Base-by-base conservation (phyloP, 2,113 vertebrate species). In the Talpa occidentalis region DNA sequence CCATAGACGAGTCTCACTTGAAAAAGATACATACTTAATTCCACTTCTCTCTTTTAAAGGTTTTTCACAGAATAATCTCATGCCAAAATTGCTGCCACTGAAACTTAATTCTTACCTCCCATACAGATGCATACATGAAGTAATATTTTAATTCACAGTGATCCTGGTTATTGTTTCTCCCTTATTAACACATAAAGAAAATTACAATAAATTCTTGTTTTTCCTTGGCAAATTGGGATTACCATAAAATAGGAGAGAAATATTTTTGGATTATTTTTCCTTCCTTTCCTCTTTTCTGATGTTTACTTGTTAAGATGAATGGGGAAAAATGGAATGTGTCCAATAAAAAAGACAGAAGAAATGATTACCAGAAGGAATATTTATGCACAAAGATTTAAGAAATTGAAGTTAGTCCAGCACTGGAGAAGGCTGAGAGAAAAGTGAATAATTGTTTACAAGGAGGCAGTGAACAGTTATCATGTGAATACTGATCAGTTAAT, bases 341-440 rank as follows among this genome's bases (percentile, higher is more conserved):
- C 26, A 80, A 16, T 47, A 37, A 59, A 96, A 96, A 84, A 79
- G n/a, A 82, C 49, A 83, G 76, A 74, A 69, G 77, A 32, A 86
- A 77, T 92, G 28, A 35, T 62, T 62, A 56, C 78, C 40, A 10
- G 3, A 70, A 37, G 22, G 30, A 66, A 60, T 60, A 90, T 66
- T 87, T 84, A 77, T 90, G 49, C 84, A 62, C 4, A 72, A 74
- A 92, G 30, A 64, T 88, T 40, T 67, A 90, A 76, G 7, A 54
- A 74, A 54, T 2, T 73, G 26, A 52, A 84, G 56, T 60, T 44
- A 90, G 42, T 85, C 14, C 6, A 83, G 15, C 15, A 49, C 24
- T 26, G 32, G 52, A 6, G 74, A 80, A 9, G 1, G 6, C n/a
- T 66, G 62, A 49, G 28, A 89, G 42, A 81, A 93, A 88, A 90